Base-by-base conservation (phyloP, 1,140 invertebrate genomes). In the honey bee (Apis mellifera) region DNA sequence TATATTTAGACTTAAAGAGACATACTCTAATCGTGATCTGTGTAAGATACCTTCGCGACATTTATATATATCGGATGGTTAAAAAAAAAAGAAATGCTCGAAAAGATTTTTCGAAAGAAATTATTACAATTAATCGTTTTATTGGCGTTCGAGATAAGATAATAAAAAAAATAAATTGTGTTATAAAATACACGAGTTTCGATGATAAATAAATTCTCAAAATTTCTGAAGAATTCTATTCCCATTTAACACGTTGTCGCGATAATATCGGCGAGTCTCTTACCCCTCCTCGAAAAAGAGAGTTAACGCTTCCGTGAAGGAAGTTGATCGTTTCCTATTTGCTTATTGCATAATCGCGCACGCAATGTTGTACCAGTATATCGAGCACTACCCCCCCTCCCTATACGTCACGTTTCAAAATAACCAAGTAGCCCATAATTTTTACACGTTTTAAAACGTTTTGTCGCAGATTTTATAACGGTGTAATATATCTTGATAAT, bases 1-100 rank as follows among this genome's bases (percentile, higher is more conserved):
- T 83, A 93, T 90, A 92, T 93, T 91, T 93, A 91, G 90, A 93
- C 92, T 91, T 92, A 92, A 93, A 92, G 89, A 91, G 90, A 92
- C 86, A 65, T 59, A 76, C 82, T 86, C 83, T 90, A 88, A 92
- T 90, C 84, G n/a, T 78, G 86, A 91, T 90, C 85, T n/a, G n/a
- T n/a, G 88, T 50, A 65, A 88, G 81, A 86, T 76, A 81, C 69
- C 55, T 68, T 19, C 19, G 55, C 52, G 68, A 55, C 57, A 52
- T 80, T 32, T 64, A 68, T 55, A 76, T 64, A 68, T 55, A 76
- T 77, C 13, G 60, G 19, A 50, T 23, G 42, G 23, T 54, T 2
- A 2, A 50, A 50, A 66, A 26, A 26, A 26, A 26, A n/a, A n/a
- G n/a, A n/a, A n/a, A n/a, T n/a, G 26, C 26, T 26, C 26, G 26